These are phyloP conservation scores for Drosophila albomicans DNA, from an alignment of 1,140 invertebrate genomes.

Conservation along the genomic window DNA sequence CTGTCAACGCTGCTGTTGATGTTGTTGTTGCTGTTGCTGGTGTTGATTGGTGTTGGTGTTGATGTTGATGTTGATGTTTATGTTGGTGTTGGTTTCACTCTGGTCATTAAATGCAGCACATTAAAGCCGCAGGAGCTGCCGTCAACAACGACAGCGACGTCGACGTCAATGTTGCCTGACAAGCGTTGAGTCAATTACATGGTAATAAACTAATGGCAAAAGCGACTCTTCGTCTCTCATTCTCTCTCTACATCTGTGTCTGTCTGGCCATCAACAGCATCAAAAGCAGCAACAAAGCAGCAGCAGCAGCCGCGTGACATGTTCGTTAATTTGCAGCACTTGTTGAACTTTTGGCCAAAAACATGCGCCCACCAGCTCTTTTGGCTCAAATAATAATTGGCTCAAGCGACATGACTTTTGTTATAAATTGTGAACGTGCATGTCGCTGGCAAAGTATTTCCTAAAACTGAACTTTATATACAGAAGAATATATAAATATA, in stretches of 20 bases:
- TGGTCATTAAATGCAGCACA: conserved; percentile 78
- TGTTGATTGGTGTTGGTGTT: conserved; percentile 21
- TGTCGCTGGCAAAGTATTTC: neutral
- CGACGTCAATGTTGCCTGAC: conserved; percentile 54
- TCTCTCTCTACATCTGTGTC: conserved; percentile 6
- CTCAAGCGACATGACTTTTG: conserved; percentile 35
- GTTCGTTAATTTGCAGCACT: conserved; percentile 69
- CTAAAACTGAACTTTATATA: neutral
- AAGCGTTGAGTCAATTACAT: conserved; percentile 82
- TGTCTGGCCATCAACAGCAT: conserved; percentile 29
- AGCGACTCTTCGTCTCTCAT: conserved; percentile 27
- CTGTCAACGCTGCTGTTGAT: conserved; percentile 50
- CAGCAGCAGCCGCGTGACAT: conserved; percentile 52
- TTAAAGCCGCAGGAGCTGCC: conserved; percentile 74
- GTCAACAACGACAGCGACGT: conserved; percentile 5
- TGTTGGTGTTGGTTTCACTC: conserved; percentile 48
- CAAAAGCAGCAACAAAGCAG: conserved; percentile 39
- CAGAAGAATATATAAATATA: neutral
- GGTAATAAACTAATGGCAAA: conserved; percentile 80
- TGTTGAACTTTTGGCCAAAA: conserved; percentile 69
- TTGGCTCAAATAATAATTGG: conserved; percentile 59
- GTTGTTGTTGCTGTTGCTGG: conserved; percentile 22
- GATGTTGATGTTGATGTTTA: conserved; percentile 28
- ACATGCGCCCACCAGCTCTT: conserved; percentile 24
- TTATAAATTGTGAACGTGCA: conserved; percentile 16